Evolutionary conservation across 1,140 invertebrate species (phyloP).

Genomic region (Cephus cinctus): DNA sequence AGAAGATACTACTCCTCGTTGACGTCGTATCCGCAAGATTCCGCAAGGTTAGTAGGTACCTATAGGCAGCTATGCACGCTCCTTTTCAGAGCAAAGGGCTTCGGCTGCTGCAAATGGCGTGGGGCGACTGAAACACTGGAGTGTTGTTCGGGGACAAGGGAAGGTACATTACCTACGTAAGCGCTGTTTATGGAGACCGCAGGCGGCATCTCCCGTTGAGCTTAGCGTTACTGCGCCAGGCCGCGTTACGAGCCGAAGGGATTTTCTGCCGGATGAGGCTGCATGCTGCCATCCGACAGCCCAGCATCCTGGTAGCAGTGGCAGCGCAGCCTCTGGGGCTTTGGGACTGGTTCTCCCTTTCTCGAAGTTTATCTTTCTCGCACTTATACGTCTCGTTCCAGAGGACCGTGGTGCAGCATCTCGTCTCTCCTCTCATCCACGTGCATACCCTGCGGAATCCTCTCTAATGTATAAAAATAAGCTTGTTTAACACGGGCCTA

Average conservation of each 20-base stretch:
- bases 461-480: constrained; percentile 40
- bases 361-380: not conserved
- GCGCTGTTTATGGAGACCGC: constrained; percentile 47
- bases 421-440: constrained; percentile 10
- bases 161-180: constrained; percentile 18
- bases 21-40: too few species aligned
- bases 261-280: constrained; percentile 38
- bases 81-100: too few species aligned
- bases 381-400: too few species aligned
- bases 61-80: too few species aligned
- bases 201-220: constrained; percentile 41
- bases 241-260: constrained; percentile 37
- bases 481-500: constrained; percentile 17
- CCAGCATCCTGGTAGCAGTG: not conserved
- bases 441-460: constrained; percentile 19
- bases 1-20: too few species aligned
- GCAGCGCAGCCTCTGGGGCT: not conserved
- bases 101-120: too few species aligned
- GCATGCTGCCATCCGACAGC: constrained; percentile 19
- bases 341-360: not conserved
- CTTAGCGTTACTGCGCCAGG: constrained; percentile 37
- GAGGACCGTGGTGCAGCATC: constrained; percentile 19
- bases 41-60: too few species aligned
- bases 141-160: constrained; percentile 6
- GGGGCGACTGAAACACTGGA: constrained; percentile 26